A percentile compares a stretch with the other conserved stretches of the same genome.
These are phyloP conservation scores for Eulimnadia texana DNA, from an alignment of 1,140 invertebrate genomes.

Conservation along the genomic window DNA sequence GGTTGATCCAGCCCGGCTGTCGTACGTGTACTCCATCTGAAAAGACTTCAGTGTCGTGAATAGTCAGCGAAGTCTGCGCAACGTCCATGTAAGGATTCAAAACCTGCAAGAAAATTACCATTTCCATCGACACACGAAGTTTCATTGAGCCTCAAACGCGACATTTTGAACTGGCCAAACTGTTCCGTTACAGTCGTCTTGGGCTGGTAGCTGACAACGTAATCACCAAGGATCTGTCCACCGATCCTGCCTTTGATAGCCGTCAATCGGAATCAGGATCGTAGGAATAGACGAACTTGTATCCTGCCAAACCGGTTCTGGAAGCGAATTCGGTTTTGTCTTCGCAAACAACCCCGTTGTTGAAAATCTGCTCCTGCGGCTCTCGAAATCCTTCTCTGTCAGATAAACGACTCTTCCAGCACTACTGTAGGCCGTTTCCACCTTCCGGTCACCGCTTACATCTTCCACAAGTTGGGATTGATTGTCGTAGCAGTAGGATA, in stretches of 20 bases:
- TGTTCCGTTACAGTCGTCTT: conserved; percentile 65
- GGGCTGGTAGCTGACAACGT: conserved; percentile 57
- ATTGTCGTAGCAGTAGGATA: conserved; percentile 75
- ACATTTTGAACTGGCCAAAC: conserved; percentile 46
- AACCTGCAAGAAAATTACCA: conserved; percentile 64
- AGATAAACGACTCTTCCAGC: conserved; percentile 15
- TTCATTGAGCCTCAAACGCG: conserved; percentile 45
- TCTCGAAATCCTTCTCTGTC: conserved; percentile 24
- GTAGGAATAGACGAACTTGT: conserved; percentile 83
- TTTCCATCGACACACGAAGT: conserved; percentile 69
- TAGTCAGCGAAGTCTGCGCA: conserved; percentile 56
- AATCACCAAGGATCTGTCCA: conserved; percentile 60
- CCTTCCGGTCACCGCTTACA: conserved; percentile 24
- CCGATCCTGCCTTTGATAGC: conserved; percentile 49
- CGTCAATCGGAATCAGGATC: conserved; percentile 73
- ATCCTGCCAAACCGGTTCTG: conserved; percentile 75
- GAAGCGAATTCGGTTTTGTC: conserved; percentile 71
- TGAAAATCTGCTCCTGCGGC: conserved; percentile 23
- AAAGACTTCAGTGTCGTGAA: conserved; percentile 76
- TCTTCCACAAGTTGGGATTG: conserved; percentile 65
- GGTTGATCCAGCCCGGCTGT: conserved; percentile 55
- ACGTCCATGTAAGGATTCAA: conserved; percentile 60
- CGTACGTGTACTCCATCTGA: conserved; percentile 75
- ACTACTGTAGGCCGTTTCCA: conserved; percentile 19
- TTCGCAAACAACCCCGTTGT: conserved; percentile 60